Evolutionary conservation across 23 tunicate genomes (phyloP).

Genomic region (Halocynthia aurantium): DNA sequence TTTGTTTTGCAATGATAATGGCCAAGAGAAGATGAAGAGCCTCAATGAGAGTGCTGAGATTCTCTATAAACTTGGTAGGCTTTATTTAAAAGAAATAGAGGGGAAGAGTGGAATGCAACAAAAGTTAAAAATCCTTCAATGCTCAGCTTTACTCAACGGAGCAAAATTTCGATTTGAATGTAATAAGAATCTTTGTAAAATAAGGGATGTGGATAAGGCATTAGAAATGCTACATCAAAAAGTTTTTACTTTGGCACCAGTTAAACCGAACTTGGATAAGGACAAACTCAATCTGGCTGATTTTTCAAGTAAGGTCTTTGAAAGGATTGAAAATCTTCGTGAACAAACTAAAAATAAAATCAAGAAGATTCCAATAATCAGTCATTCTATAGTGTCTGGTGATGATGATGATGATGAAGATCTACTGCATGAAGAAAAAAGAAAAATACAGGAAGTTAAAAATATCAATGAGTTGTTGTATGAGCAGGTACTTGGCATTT

Average conservation of each 20-base stretch:
- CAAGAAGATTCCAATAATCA: not conserved
- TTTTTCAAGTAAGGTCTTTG: too few relatives aligned
- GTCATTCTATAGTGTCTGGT: slow-evolving; percentile 5
- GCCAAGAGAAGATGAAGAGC: slow-evolving; percentile 25
- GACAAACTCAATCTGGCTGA: too few relatives aligned
- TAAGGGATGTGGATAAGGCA: not conserved
- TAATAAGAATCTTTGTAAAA: not conserved
- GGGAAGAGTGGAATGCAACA: slow-evolving; percentile 4
- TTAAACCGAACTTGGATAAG: too few relatives aligned
- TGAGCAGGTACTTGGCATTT: too few relatives aligned
- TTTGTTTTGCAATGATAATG: slow-evolving; percentile 26
- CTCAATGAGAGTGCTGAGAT: slow-evolving; percentile 36
- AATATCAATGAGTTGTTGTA: too few relatives aligned
- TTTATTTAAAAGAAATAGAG: slow-evolving; percentile 19
- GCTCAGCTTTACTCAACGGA: slow-evolving; percentile 51
- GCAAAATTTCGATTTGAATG: not conserved
- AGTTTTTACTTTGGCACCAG: too few relatives aligned
- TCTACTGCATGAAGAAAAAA: slow-evolving; percentile 10
- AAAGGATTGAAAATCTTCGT: not conserved
- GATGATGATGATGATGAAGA: not conserved
- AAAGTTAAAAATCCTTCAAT: slow-evolving; percentile 31
- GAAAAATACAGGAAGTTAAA: slow-evolving; percentile 14
- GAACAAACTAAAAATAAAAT: not conserved
- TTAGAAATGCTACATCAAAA: too few relatives aligned
- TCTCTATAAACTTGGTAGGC: slow-evolving; percentile 39